Conservation (phyloP, 2,113 vertebrate species). For the Cheilinus undulatus region DNA sequence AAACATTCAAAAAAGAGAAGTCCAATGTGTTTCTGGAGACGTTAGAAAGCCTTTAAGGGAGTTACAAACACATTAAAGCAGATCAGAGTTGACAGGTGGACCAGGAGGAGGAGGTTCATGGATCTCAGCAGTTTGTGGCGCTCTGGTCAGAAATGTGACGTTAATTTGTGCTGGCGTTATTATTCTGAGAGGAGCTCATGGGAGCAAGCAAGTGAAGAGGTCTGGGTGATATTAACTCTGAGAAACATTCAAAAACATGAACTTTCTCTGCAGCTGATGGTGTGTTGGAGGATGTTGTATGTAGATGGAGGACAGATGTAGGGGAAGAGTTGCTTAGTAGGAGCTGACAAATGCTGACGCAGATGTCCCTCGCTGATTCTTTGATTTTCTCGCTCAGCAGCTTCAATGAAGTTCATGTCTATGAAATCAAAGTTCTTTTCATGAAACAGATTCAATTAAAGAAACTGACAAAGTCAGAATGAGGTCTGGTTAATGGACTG, state of each 20-base stretch:
- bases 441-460: too few species aligned
- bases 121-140: constrained; percentile 13
- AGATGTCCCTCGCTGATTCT: not conserved
- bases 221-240: too few species aligned
- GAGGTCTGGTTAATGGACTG: too few species aligned
- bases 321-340: not conserved
- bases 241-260: not conserved
- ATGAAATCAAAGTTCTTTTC: too few species aligned
- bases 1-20: not conserved
- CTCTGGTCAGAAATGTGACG: constrained; percentile 30
- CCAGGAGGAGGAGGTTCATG: constrained; percentile 10
- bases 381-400: too few species aligned
- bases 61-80: constrained; percentile 7
- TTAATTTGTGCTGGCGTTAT: constrained; percentile 20
- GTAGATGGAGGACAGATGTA: not conserved
- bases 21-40: not conserved
- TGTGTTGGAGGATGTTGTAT: not conserved
- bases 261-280: not conserved
- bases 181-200: constrained; percentile 9
- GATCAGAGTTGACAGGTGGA: constrained; percentile 45
- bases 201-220: not conserved
- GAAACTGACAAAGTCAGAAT: too few species aligned
- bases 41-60: not conserved
- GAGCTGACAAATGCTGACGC: not conserved
- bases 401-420: too few species aligned